Percentiles rank a stretch among this genome's conserved stretches.
phyloP scores from a whole-genome alignment of 2,797 vertebrate species.

The Sciurus carolinensis region DNA sequence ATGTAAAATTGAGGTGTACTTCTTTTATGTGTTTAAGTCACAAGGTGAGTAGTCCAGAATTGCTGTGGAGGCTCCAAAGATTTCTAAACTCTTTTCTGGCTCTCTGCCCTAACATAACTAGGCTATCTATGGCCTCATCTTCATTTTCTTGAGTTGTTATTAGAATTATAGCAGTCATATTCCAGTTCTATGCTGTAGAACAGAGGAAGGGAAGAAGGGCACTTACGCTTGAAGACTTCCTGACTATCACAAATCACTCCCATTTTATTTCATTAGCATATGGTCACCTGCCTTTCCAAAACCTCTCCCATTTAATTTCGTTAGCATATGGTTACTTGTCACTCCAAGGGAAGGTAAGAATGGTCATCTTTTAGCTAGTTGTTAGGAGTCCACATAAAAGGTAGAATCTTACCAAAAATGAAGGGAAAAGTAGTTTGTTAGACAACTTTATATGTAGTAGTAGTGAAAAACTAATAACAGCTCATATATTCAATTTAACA shows the following conservation, averaged over 20 bases:
- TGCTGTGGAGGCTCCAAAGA: neutral
- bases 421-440: neutral
- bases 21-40: neutral
- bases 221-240: neutral
- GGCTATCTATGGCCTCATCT: neutral
- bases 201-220: neutral
- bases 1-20: neutral
- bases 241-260: neutral
- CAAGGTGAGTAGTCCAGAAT: neutral
- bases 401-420: conserved; percentile 31
- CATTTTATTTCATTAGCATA: neutral
- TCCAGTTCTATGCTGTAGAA: neutral
- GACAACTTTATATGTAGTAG: neutral
- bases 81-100: neutral
- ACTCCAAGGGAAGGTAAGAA: conserved; percentile 7
- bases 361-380: neutral
- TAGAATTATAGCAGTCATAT: conserved; percentile 48
- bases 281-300: neutral
- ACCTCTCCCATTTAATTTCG: neutral
- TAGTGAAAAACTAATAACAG: conserved; percentile 34
- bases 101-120: neutral
- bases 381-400: neutral
- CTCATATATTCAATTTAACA: neutral
- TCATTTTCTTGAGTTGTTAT: neutral
- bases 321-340: neutral